A percentile compares a stretch with the other conserved stretches of the same genome.
phyloP scores from a whole-genome alignment of 2,113 vertebrate genomes.

The Scytalopus superciliaris region DNA sequence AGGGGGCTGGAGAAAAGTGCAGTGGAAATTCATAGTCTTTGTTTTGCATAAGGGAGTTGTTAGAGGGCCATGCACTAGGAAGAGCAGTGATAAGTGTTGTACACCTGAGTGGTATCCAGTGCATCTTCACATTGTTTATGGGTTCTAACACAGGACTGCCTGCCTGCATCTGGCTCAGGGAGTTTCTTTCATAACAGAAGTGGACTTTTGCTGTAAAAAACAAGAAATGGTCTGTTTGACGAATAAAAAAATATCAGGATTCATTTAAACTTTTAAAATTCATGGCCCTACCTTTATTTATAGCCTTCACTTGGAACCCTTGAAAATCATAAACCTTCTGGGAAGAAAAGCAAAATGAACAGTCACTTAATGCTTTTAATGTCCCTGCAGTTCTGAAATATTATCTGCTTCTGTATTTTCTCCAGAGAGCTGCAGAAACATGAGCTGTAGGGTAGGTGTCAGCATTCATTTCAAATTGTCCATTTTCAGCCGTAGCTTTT shows the following conservation, averaged over 20 bases:
- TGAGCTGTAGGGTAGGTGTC: not conserved
- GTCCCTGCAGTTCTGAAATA: not conserved
- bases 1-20: not conserved
- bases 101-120: fast-evolving
- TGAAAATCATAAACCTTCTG: not conserved
- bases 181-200: not conserved
- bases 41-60: not conserved
- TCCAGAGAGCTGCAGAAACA: not conserved
- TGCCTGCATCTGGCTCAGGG: not conserved
- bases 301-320: not conserved
- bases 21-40: not conserved
- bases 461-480: not conserved
- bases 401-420: not conserved
- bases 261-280: not conserved
- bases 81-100: not conserved
- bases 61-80: not conserved
- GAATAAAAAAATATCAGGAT: not conserved
- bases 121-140: not conserved
- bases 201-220: not conserved
- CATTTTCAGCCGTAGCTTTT: not conserved
- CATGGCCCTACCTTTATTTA: not conserved
- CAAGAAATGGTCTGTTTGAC: not conserved
- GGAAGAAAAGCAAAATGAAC: not conserved
- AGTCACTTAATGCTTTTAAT: not conserved
- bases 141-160: not conserved